Conservation (phyloP, 2,797 vertebrate genomes). For the Podargus strigoides region DNA sequence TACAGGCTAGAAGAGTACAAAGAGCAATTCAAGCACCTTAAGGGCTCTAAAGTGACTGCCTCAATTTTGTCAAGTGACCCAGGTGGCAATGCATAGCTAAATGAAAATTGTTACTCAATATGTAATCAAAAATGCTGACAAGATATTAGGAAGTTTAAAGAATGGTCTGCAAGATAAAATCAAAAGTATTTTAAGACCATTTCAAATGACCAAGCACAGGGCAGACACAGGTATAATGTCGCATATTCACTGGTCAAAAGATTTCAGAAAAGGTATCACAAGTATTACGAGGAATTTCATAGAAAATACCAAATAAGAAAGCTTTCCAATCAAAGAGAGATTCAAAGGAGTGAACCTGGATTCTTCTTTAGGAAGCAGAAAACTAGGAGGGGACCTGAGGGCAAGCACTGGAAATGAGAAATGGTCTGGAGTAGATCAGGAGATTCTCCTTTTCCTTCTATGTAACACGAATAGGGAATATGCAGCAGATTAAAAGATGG, state of each 20-base stretch:
- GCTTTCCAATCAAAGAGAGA: neutral
- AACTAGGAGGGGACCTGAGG: neutral
- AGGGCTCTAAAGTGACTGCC: neutral
- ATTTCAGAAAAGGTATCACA: neutral
- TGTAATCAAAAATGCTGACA: neutral
- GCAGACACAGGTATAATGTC: neutral
- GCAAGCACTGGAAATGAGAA: neutral
- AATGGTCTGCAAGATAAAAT: neutral
- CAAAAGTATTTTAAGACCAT: neutral
- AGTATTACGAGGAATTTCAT: neutral
- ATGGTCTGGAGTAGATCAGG: neutral
- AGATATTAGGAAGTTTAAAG: neutral
- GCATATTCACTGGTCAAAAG: neutral
- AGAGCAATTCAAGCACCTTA: neutral
- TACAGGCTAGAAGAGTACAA: neutral
- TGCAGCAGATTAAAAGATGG: neutral
- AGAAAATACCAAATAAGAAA: neutral
- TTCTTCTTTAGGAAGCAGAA: neutral
- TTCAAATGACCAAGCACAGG: neutral
- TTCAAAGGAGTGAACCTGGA: neutral
- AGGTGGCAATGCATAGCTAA: neutral
- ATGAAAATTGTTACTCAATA: neutral
- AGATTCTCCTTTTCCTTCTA: neutral
- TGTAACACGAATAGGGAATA: neutral
- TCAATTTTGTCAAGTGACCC: neutral